Percentiles rank a stretch among this genome's conserved stretches.
These are phyloP conservation scores for Gymnoscopelus braueri DNA, from an alignment of 2,797 vertebrate species.

Conservation along the genomic window DNA sequence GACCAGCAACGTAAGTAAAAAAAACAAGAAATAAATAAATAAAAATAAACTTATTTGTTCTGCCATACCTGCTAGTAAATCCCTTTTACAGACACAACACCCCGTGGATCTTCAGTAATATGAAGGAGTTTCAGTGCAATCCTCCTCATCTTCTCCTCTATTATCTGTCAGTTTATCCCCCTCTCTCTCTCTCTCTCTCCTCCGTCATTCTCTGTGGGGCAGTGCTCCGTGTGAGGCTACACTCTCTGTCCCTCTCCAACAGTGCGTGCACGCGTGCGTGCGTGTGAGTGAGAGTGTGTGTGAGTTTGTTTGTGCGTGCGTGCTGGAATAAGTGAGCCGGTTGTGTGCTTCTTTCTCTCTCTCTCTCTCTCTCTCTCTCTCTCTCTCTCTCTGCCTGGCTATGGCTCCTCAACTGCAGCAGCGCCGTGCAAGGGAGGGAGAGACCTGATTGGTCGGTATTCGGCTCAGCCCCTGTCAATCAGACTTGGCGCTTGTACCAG, in stretches of 20 bases:
- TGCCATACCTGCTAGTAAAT: slow-evolving; percentile 57
- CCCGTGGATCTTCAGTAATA: slow-evolving; percentile 59
- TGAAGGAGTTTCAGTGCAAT: slow-evolving; percentile 55
- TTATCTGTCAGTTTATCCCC: slow-evolving; percentile 2
- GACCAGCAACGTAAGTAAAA: too few relatives aligned
- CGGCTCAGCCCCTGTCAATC: slow-evolving; percentile 63
- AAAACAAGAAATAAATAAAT: too few relatives aligned
- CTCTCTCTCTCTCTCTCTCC: slow-evolving; percentile 14
- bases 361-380: slow-evolving; percentile 36
- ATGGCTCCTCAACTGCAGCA: slow-evolving; percentile 72
- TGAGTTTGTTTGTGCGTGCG: slow-evolving; percentile 41
- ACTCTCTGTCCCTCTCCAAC: slow-evolving; percentile 40
- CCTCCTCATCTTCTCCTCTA: slow-evolving; percentile 40
- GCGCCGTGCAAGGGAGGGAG: slow-evolving; percentile 63
- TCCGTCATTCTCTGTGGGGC: slow-evolving; percentile 63
- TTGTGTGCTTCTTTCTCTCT: slow-evolving; percentile 23
- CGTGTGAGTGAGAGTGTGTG: slow-evolving; percentile 3
- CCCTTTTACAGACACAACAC: slow-evolving; percentile 33
- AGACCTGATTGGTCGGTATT: slow-evolving; percentile 82
- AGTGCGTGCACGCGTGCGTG: slow-evolving; percentile 32
- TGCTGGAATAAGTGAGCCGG: slow-evolving; percentile 47
- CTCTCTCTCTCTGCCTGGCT: slow-evolving; percentile 79
- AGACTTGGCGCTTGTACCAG: slow-evolving; percentile 41
- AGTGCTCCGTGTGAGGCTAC: slow-evolving; percentile 65
- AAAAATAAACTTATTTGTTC: slow-evolving; percentile 1